Evolutionary conservation across 2,888 invertebrate genomes (phyloP).

Genomic region (Carpatolechia fugitivella): DNA sequence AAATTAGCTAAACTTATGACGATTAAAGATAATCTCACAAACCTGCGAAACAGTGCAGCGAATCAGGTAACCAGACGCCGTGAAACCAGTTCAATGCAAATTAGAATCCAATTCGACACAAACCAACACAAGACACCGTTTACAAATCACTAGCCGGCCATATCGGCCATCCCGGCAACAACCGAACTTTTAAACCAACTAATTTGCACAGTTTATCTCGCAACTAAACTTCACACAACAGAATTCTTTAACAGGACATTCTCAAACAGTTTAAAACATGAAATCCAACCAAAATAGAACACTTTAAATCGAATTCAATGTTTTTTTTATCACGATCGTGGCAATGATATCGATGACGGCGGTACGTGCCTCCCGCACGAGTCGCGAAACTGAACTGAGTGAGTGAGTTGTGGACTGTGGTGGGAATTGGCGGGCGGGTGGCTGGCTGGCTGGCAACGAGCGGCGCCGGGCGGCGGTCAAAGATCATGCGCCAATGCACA

Average conservation of each 20-base stretch:
- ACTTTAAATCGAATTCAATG: slow-evolving; percentile 38
- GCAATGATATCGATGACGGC: slow-evolving; percentile 30
- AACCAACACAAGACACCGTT: slow-evolving; percentile 40
- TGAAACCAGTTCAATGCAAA: slow-evolving; percentile 35
- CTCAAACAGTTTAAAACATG: not conserved
- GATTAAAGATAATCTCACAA: slow-evolving; percentile 11
- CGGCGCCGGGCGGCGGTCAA: slow-evolving; percentile 46
- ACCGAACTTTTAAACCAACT: slow-evolving; percentile 16
- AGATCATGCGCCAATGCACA: slow-evolving; percentile 52
- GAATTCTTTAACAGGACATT: not conserved
- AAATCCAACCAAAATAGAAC: slow-evolving; percentile 2
- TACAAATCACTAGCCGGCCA: slow-evolving; percentile 33
- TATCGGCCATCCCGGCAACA: slow-evolving; percentile 26
- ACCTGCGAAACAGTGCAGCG: slow-evolving; percentile 11
- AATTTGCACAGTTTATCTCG: slow-evolving; percentile 16
- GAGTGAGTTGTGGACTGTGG: not conserved
- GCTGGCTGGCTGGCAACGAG: not conserved
- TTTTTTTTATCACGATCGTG: slow-evolving; percentile 51
- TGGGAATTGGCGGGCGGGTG: slow-evolving; percentile 47
- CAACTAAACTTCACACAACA: slow-evolving; percentile 20
- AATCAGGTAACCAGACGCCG: slow-evolving; percentile 5
- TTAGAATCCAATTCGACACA: slow-evolving; percentile 50
- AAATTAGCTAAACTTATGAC: not conserved
- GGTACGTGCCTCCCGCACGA: slow-evolving; percentile 37
- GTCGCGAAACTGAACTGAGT: slow-evolving; percentile 59